Base-by-base conservation (phyloP, 2,113 vertebrate species). In the Raphicerus campestris region DNA sequence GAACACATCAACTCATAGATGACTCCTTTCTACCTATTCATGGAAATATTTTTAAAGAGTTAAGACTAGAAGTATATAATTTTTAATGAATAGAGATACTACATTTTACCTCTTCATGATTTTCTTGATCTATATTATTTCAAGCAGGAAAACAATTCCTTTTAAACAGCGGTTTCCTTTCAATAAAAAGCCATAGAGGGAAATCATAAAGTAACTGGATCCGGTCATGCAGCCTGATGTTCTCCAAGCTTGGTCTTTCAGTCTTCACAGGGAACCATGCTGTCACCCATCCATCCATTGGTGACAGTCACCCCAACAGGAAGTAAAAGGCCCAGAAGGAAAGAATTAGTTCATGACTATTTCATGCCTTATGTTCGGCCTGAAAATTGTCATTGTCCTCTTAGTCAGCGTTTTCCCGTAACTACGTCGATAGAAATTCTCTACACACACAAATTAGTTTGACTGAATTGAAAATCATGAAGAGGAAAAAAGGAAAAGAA, bases 131-230 rank as follows among this genome's bases (percentile, higher is more conserved):
- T 22, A 7, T 75, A 91, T 83, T 91, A 81, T 66, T 92, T 83
- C 11, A 92, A 96, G 60, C 61, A 42, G 47, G 45, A 93, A 94
- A 90, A 58, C 4, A 86, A 22, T 87, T 56, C n/a, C 24, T 61
- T 90, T 80, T 35, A 95, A 97, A 53, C 11, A 53, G 22, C 42
- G 60, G 58, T 73, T 94, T 78, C 28, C 61, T 88, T 78, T 96
- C 35, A 89, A 24, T 47, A 53, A 56, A 19, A 83, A 58, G 39
- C 63, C 11, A 2, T 9, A 56, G 6, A 20, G 10, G 49, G 89
- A 81, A 90, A 78, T 93, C 56, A 9, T 49, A 42, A 60, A 55
- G 73, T 13, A 56, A 49, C n/a, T 32, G 35, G 60, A 84, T 35
- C 47, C 0, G 0, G 15, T 28, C 32, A 2, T 32, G 5, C 10